phyloP scores from a whole-genome alignment of 2,888 invertebrate species.

The Eupithecia inturbata region DNA sequence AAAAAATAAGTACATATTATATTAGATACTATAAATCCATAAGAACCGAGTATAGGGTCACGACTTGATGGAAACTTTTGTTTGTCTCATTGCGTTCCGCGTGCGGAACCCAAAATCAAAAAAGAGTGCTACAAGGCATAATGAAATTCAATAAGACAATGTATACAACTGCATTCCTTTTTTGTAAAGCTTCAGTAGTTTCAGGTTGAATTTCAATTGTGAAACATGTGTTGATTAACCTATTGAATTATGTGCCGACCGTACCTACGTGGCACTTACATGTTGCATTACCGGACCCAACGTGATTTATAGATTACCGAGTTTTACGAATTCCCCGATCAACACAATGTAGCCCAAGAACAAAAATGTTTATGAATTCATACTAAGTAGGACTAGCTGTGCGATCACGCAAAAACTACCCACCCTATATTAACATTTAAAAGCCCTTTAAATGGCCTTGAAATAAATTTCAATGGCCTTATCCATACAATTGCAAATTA shows the following conservation, averaged over 20 bases:
- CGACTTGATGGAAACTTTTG: no score
- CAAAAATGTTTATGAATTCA: no score
- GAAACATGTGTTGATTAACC: conserved; percentile 18
- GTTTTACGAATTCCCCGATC: not conserved
- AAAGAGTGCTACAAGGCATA: not conserved
- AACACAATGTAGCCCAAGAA: not conserved
- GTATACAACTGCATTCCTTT: conserved; percentile 28
- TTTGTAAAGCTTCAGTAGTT: conserved; percentile 23
- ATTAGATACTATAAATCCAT: no score
- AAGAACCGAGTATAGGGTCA: no score
- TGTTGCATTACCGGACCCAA: not conserved
- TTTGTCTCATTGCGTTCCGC: not conserved
- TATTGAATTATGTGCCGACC: conserved; percentile 8
- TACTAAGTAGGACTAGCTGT: no score
- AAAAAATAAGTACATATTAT: no score
- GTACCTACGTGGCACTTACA: not conserved
- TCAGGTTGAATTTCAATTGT: conserved; percentile 28
- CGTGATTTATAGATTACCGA: not conserved
- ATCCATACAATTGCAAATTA: no score
- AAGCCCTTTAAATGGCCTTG: no score
- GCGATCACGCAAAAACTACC: no score
- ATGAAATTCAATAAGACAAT: conserved; percentile 23
- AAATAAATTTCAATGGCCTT: no score
- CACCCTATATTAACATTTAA: no score
- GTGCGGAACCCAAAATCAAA: not conserved